Percentiles rank a stretch among this genome's conserved stretches.
These are phyloP conservation scores for Diuraphis noxia DNA, from an alignment of 1,140 invertebrate genomes.

Conservation along the genomic window DNA sequence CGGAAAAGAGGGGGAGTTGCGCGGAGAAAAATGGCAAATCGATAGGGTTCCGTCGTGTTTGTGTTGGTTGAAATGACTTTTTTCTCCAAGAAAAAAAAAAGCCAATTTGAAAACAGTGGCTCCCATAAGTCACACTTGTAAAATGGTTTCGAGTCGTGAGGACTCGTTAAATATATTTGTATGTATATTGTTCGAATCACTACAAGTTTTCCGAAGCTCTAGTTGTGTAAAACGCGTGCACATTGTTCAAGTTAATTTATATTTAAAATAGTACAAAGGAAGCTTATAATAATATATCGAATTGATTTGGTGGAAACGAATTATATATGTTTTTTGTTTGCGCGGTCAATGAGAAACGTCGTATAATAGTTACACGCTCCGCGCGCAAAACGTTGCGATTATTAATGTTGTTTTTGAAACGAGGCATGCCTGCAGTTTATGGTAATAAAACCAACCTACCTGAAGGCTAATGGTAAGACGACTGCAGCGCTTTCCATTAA, in stretches of 20 bases:
- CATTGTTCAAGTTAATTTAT: not conserved
- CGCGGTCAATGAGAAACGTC: not conserved
- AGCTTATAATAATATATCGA: not conserved
- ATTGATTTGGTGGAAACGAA: not conserved
- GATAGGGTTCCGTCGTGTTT: conserved; percentile 33
- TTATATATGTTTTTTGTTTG: not conserved
- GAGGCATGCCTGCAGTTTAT: not conserved
- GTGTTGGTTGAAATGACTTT: conserved; percentile 43
- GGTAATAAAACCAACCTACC: not conserved
- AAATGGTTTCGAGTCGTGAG: not conserved
- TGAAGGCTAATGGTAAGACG: not conserved
- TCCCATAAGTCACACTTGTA: conserved; percentile 23
- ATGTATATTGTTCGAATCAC: not conserved
- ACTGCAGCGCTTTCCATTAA: not conserved
- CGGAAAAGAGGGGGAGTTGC: conserved; percentile 20
- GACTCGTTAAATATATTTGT: conserved; percentile 27
- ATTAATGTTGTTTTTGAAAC: not conserved
- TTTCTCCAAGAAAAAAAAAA: conserved; percentile 31
- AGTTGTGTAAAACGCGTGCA: not conserved
- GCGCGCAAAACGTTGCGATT: not conserved
- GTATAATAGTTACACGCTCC: not conserved
- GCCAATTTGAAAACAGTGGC: conserved; percentile 40
- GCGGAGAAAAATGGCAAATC: conserved; percentile 49
- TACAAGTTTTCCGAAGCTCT: not conserved
- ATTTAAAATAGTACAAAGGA: not conserved